phyloP scores from a whole-genome alignment of 2,113 vertebrate species.

The Labrus mixtus region DNA sequence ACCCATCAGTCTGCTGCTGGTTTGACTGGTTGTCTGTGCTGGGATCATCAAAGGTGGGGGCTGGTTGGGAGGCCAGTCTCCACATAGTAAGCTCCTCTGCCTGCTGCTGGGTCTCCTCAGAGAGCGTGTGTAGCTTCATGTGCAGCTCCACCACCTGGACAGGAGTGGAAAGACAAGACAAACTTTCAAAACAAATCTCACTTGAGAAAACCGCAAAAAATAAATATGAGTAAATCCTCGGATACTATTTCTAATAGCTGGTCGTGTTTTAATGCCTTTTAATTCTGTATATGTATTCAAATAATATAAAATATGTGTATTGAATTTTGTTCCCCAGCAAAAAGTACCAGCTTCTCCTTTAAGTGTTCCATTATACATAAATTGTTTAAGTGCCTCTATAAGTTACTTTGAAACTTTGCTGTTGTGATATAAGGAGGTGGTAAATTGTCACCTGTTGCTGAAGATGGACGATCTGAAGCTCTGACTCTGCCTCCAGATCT shows the following conservation, averaged over 20 bases:
- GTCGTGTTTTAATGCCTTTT: not conserved
- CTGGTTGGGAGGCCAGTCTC: slow-evolving; percentile 69
- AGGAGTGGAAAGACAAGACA: slow-evolving; percentile 21
- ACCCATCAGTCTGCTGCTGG: slow-evolving; percentile 16
- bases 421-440: not conserved
- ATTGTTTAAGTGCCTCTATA: too few relatives aligned
- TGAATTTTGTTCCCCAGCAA: too few relatives aligned
- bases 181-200: not conserved
- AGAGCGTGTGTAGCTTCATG: slow-evolving; percentile 62
- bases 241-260: not conserved
- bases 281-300: too few relatives aligned
- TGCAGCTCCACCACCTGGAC: slow-evolving; percentile 81
- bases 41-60: slow-evolving; percentile 33
- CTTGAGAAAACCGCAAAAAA: not conserved
- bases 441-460: slow-evolving; percentile 49
- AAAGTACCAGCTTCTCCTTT: too few relatives aligned
- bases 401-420: too few relatives aligned
- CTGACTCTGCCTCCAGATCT: slow-evolving; percentile 28
- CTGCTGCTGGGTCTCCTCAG: slow-evolving; percentile 73
- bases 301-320: too few relatives aligned
- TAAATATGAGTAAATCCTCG: not conserved
- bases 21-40: slow-evolving; percentile 24
- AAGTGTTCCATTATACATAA: too few relatives aligned
- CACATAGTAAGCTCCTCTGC: slow-evolving; percentile 78
- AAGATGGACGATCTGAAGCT: slow-evolving; percentile 47